Base-by-base conservation (phyloP, 2,113 vertebrate genomes). In the Saguinus imperator region DNA sequence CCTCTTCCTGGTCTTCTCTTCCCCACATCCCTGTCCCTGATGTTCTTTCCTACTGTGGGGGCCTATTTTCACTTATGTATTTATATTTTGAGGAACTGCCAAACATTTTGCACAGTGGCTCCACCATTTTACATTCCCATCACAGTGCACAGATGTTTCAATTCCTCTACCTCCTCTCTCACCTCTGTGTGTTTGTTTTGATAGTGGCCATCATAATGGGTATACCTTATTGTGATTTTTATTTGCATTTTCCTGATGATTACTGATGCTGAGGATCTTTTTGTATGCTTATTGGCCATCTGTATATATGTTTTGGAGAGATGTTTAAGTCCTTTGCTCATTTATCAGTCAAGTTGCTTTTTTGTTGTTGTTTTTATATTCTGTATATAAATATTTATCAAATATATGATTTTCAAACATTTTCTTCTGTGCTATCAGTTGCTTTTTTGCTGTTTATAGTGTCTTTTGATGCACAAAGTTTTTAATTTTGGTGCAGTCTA, bases 231-330 rank as follows among this genome's bases (percentile, higher is more conserved):
- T 93, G 45, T 90, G 52, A 37, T 87, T 86, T 80, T 93, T 21
- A 85, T 64, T 89, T 81, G 18, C 29, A 75, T 89, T 93, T 89
- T 37, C 61, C 37, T 94, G 45, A 52, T 90, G 48, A 80, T 50
- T 88, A 82, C 21, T 96, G 20, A 85, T 64, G 8, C 72, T 64
- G 40, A 72, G 29, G 20, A 79, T 52, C 20, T 95, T 87, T 83
- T 92, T 72, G 27, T 70, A 35, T 82, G 40, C n/a, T 94, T 87
- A 73, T 72, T 95, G 83, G 45, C 27, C 48, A 61, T 91, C 72
- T 86, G 32, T 87, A 43, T n/a, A 64, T 81, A n/a, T 94, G 72
- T 37, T 92, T 89, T 96, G 43, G 35, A 76, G n/a, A 92, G 94
- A 70, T 92, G 11, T 50, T 40, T 77, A 83, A 88, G 21, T 57